Evolutionary conservation across 35 echinoderm and acorn worm species (phyloP), one percentile per base, ranked within the genome.

Genomic region (Apostichopus californicus): DNA sequence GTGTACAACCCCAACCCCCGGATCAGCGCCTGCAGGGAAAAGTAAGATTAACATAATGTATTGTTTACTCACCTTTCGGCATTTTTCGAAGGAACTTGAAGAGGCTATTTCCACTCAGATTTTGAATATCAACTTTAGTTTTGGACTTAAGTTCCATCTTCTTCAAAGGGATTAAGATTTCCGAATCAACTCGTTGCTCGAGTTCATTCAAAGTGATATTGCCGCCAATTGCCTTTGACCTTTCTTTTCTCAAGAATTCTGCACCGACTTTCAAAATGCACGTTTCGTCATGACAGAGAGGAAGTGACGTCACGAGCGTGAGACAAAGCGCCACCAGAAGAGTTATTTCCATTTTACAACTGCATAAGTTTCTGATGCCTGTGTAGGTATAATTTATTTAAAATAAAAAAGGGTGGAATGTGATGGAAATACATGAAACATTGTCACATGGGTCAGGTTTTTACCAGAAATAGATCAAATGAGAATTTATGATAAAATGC

Each of bases 1-100:
- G 34, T 46, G 34, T 46, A 46, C 34, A 46, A 46, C 34, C 34
- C 34, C 34, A 46, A 46, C 34, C 3, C 34, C 34, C 34, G 34
- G 3, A 46, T 46, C 34, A 46, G 58, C 12, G 58, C 12, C 58
- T 61, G 7, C 57, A 60, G 7, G 58, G 58, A 8, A 11, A 61
- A 8, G 58, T 61, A 8, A 61, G 8, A 9, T 9, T 8, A 61
- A 9, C 8, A 61, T 61, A 0, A 61, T 61, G 12, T 14, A 18
- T 75, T 75, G 15, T 75, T 61, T 20, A 75, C 71, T 75, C 71
- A 83, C 80, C 80, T 83, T 83, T 83, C 56, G 80, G 80, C 80
- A 83, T 83, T 18, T 83, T 56, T 17, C 53, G 46, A 14, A 83
- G 55, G 80, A 83, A 55, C 52, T 83, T 20, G 18, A 54, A 83